Evolutionary conservation across 2,888 invertebrate species (phyloP).

Genomic region (Caenorhabditis becei): DNA sequence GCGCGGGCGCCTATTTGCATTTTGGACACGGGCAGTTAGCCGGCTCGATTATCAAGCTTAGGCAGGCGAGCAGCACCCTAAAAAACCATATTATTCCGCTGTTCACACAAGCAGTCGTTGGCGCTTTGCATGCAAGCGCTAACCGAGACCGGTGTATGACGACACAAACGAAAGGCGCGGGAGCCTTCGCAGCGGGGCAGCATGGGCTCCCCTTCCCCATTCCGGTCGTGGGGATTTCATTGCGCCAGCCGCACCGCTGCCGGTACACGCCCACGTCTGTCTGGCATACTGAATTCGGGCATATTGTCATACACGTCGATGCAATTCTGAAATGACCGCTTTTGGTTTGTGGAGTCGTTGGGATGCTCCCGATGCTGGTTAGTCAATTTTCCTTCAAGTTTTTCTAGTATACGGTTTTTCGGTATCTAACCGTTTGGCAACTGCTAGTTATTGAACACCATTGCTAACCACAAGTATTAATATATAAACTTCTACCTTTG

Average conservation of each 20-base stretch:
- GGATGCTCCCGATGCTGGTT: constrained; percentile 59
- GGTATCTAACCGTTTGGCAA: no score
- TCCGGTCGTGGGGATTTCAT: constrained; percentile 49
- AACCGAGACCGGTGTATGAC: constrained; percentile 61
- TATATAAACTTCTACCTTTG: no score
- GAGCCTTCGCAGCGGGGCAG: constrained; percentile 16
- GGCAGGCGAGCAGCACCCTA: constrained; percentile 10
- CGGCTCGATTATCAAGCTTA: constrained; percentile 60
- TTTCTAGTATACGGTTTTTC: no score
- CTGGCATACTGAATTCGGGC: constrained; percentile 35
- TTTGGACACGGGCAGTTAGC: constrained; percentile 44
- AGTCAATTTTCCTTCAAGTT: background rate
- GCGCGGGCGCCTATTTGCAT: constrained; percentile 48
- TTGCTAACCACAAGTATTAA: no score
- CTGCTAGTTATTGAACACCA: no score
- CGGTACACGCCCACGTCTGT: constrained; percentile 52
- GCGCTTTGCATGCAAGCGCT: constrained; percentile 42
- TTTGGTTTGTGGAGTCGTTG: constrained; percentile 54
- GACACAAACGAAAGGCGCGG: constrained; percentile 42
- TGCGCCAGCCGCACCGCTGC: constrained; percentile 39
- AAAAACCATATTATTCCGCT: constrained; percentile 60
- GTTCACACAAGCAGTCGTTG: constrained; percentile 56
- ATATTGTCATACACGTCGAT: constrained; percentile 41
- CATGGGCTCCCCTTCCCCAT: constrained; percentile 41
- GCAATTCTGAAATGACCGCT: constrained; percentile 44